Percentiles rank a stretch among this genome's conserved stretches.
phyloP scores from a whole-genome alignment of 2,113 vertebrate genomes.

The Pterocles gutturalis region DNA sequence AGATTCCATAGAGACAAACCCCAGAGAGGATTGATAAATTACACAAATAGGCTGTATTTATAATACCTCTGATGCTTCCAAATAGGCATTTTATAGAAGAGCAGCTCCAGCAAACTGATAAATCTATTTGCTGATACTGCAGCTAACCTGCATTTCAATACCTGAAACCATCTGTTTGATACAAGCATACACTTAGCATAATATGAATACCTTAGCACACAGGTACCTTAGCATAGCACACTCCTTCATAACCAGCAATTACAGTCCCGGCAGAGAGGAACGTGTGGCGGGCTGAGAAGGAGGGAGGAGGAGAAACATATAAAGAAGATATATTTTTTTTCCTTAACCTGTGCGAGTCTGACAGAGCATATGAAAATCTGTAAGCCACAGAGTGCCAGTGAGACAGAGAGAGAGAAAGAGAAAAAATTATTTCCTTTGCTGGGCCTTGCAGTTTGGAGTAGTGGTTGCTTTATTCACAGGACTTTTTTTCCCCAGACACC shows the following conservation, averaged over 20 bases:
- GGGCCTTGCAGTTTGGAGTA: conserved; percentile 44
- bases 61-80: conserved; percentile 55
- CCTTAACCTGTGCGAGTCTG: neutral
- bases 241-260: conserved; percentile 19
- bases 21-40: conserved; percentile 51
- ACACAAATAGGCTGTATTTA: conserved; percentile 71
- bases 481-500: conserved; percentile 50
- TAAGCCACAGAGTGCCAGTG: conserved; percentile 10
- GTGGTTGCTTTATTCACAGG: conserved; percentile 11
- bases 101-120: conserved; percentile 47
- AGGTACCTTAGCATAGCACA: neutral
- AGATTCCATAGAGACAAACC: conserved; percentile 55
- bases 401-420: conserved; percentile 38
- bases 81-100: conserved; percentile 55
- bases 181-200: conserved; percentile 12
- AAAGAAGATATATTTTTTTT: conserved; percentile 23
- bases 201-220: conserved; percentile 1
- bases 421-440: conserved; percentile 62
- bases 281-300: neutral
- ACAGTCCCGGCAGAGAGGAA: conserved; percentile 3
- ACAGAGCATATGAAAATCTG: conserved; percentile 1
- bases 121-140: conserved; percentile 42
- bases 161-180: conserved; percentile 59
- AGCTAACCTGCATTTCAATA: conserved; percentile 35
- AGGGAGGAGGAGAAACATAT: neutral